These are phyloP conservation scores for Psettodes erumei DNA, from an alignment of 2,113 vertebrate species.

Conservation along the genomic window DNA sequence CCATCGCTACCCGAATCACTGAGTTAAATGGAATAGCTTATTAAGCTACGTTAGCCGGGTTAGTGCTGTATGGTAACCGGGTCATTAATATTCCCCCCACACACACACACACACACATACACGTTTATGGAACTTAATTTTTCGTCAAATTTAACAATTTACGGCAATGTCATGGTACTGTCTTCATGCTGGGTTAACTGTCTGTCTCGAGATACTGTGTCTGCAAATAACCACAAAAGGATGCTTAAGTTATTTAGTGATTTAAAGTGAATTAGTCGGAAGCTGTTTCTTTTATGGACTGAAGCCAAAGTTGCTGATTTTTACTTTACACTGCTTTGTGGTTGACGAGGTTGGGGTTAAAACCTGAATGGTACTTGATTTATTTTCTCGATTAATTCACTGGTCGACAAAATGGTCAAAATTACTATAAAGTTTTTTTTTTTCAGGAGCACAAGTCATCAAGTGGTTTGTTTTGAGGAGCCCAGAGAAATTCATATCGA, in stretches of 20 bases:
- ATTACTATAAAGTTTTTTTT: too few relatives aligned
- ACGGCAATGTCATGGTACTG: not conserved
- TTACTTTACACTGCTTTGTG: not conserved
- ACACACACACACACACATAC: too few relatives aligned
- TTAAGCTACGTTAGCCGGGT: slow-evolving; percentile 16
- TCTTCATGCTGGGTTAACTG: too few relatives aligned
- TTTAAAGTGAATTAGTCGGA: not conserved
- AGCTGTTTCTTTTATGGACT: not conserved
- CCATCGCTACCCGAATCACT: not conserved
- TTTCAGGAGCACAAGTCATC: too few relatives aligned
- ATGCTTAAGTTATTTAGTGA: not conserved
- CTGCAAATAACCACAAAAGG: not conserved
- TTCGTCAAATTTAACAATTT: not conserved
- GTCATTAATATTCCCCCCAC: not conserved
- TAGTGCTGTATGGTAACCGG: not conserved
- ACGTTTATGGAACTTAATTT: not conserved
- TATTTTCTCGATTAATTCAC: not conserved
- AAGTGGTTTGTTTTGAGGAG: too few relatives aligned
- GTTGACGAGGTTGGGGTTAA: not conserved
- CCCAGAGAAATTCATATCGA: not conserved
- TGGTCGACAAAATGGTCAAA: not conserved
- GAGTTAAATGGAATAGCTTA: slow-evolving; percentile 1
- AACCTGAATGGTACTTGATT: not conserved
- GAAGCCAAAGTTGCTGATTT: not conserved
- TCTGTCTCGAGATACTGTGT: not conserved